A percentile compares a stretch with the other conserved stretches of the same genome.
Evolutionary conservation across 2,888 invertebrate species (phyloP).

Genomic region (Chalcis sispes): DNA sequence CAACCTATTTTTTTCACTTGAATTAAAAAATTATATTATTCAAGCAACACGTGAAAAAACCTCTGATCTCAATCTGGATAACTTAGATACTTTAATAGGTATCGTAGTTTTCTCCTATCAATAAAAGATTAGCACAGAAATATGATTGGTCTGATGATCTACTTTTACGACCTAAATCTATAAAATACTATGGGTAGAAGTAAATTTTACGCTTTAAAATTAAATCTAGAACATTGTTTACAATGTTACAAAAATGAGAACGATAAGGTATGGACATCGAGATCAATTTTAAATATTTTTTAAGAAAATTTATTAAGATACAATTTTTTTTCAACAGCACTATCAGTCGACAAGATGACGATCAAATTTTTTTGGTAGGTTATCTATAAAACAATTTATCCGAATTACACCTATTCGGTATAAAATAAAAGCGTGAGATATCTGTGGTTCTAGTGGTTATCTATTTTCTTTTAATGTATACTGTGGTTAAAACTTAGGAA

Average conservation of each 20-base stretch:
- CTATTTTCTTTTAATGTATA: background rate
- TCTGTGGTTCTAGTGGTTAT: background rate
- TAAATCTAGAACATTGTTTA: background rate
- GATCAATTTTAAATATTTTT: background rate
- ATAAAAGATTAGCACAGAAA: no score
- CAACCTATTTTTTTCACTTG: no score
- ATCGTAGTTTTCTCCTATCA: no score
- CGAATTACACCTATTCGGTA: background rate
- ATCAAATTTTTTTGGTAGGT: background rate
- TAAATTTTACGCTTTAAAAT: background rate
- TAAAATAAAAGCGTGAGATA: background rate
- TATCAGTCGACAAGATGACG: conserved; percentile 3
- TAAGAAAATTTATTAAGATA: background rate
- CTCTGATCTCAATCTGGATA: no score
- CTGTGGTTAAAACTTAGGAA: background rate
- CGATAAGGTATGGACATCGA: background rate
- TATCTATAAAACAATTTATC: no score
- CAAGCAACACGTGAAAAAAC: no score
- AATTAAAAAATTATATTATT: no score
- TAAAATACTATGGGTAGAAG: background rate
- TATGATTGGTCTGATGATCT: background rate
- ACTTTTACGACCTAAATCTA: background rate
- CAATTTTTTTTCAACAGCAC: conserved; percentile 2
- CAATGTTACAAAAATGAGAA: background rate
- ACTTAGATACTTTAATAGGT: no score